Evolutionary conservation across 2,113 vertebrate species (phyloP), one percentile per base, ranked within the genome.

Genomic region (Alexandromys fortis): DNA sequence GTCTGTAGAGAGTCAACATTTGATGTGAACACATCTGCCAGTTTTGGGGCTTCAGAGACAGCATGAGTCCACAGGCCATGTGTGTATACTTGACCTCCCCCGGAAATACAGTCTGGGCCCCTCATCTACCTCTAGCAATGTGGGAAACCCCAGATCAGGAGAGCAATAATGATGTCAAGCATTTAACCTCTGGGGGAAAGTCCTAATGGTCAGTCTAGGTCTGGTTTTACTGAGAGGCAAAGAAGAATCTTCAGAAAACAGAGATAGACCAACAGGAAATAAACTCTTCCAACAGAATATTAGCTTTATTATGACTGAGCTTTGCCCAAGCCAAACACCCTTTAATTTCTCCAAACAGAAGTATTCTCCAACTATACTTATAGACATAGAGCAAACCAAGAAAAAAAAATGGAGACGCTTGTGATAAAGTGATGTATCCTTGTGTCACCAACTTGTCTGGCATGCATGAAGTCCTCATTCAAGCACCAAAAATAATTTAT

Each of bases 101-200:
- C 86, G 92, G 30, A 95, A 98, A 88, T 30, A 21, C 0, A 0
- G 3, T 24, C 17, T 0, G 0, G n/a, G 38, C n/a, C 33, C 22
- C 21, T 4, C 5, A 65, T 42, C 78, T 76, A 42, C 17, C 19
- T 61, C 24, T 0, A 94, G 78, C 16, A 47, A 45, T 2, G 68
- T 55, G 85, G 77, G 55, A 97, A 96, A 94, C 45, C 14, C 86
- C 47, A 77, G 28, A 42, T 95, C 86, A 89, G 42, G 47, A 91
- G 67, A 82, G 73, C 67, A 92, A 0, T 0, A 26, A 10, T 61
- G 38, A 85, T 55, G 26, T 42, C 87, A 91, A 73, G 35, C 3
- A 91, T 85, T 72, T 83, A 65, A 61, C 13, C 68, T 77, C 91
- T 65, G 7, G 16, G 77, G 42, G 17, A 94, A 70, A 87, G 47